These are phyloP conservation scores for Eidolon helvum DNA, from an alignment of 2,113 vertebrate species.

Conservation along the genomic window DNA sequence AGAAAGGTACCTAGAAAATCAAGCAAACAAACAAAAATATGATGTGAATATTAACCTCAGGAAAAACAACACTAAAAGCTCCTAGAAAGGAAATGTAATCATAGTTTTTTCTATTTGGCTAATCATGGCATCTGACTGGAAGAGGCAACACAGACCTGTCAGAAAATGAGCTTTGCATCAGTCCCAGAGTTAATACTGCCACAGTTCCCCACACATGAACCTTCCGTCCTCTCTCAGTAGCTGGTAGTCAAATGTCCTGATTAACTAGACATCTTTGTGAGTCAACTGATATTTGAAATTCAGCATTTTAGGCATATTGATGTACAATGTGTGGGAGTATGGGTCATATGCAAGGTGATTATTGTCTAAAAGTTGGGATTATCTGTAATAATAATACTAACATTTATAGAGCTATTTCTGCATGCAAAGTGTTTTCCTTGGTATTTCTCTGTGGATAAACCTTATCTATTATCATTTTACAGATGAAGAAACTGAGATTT, in stretches of 20 bases:
- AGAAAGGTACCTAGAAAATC: not conserved
- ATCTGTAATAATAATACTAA: not conserved
- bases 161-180: not conserved
- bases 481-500: not conserved
- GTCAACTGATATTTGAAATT: not conserved
- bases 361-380: not conserved
- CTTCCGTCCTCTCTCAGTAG: not conserved
- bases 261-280: not conserved
- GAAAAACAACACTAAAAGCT: not conserved
- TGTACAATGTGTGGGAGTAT: not conserved
- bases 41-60: not conserved
- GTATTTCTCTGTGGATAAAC: not conserved
- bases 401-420: not conserved
- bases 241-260: not conserved
- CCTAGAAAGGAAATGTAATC: not conserved
- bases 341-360: not conserved
- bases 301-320: not conserved
- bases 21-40: not conserved
- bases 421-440: not conserved
- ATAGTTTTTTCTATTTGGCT: conserved; percentile 10
- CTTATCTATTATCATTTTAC: not conserved
- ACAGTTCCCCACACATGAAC: not conserved
- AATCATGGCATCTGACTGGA: not conserved
- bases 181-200: not conserved
- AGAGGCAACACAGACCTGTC: not conserved